Conservation (phyloP, 1,140 invertebrate species). For the Phenacoccus solenopsis region DNA sequence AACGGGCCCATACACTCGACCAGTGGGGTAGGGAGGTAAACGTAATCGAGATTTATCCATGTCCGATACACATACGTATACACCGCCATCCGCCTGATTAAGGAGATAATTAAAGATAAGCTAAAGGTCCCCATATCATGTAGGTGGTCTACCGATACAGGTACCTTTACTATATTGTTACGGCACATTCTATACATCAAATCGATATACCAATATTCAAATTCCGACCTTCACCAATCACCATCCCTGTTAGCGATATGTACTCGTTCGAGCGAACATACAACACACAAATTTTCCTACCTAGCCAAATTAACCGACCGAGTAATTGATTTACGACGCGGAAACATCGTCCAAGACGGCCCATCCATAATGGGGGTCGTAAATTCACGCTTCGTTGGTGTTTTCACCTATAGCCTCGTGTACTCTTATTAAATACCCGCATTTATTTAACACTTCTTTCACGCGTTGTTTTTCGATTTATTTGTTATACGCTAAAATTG, state of each 20-base stretch:
- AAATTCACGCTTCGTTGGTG: background rate
- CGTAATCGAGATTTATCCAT: slow-evolving; percentile 11
- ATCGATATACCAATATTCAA: no score
- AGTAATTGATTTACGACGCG: background rate
- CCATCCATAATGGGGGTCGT: background rate
- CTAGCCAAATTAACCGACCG: background rate
- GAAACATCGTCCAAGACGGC: background rate
- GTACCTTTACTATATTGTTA: background rate
- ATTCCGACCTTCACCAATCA: no score
- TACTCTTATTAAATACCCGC: background rate
- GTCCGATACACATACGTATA: slow-evolving; percentile 8
- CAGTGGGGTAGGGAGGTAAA: background rate
- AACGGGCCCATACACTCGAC: background rate
- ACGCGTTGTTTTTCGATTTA: no score
- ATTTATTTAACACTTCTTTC: background rate
- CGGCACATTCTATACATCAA: no score
- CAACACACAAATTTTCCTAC: background rate
- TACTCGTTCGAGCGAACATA: background rate
- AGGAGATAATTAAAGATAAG: slow-evolving; percentile 14
- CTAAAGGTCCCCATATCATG: slow-evolving; percentile 2
- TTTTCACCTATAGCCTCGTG: no score
- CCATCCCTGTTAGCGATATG: background rate
- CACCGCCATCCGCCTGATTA: slow-evolving; percentile 6
- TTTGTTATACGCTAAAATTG: background rate
- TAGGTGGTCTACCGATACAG: slow-evolving; percentile 11